Percentiles rank a stretch among this genome's conserved stretches.
phyloP scores from a whole-genome alignment of 1,140 invertebrate genomes.

The Sycophila sp. region DNA sequence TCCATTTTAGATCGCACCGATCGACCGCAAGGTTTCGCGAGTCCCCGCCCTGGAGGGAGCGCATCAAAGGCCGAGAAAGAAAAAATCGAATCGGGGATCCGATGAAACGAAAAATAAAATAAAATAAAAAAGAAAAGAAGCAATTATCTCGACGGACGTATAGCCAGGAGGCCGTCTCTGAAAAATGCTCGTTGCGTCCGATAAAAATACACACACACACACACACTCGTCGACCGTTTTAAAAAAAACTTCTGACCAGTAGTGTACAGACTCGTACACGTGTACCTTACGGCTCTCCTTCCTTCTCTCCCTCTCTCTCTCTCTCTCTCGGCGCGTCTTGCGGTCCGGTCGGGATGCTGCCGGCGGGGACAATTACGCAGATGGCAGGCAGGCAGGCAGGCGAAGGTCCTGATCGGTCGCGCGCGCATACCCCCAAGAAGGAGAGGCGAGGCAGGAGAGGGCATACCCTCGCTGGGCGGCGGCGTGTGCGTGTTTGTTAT shows the following conservation, averaged over 20 bases:
- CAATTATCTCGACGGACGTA: background rate
- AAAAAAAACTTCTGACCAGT: background rate
- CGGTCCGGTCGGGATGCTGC: no score
- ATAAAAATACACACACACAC: no score
- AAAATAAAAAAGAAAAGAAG: background rate
- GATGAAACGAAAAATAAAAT: background rate
- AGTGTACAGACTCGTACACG: background rate
- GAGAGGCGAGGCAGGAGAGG: no score
- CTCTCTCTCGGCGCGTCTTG: background rate
- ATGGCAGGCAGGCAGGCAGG: constrained; percentile 55
- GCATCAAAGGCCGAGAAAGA: no score
- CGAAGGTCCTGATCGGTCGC: background rate
- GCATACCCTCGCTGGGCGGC: no score
- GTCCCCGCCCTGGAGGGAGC: no score
- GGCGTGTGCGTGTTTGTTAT: constrained; percentile 31
- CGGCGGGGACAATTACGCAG: constrained; percentile 67
- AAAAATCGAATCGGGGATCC: no score
- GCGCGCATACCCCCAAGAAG: background rate
- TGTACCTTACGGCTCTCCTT: background rate
- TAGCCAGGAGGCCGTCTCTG: no score
- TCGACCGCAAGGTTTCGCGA: no score
- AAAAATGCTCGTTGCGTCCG: no score
- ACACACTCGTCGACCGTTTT: background rate
- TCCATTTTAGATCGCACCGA: no score
- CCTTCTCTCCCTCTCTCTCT: background rate